Conservation (phyloP, 1,140 invertebrate species). For the Drosophila saltans region DNA sequence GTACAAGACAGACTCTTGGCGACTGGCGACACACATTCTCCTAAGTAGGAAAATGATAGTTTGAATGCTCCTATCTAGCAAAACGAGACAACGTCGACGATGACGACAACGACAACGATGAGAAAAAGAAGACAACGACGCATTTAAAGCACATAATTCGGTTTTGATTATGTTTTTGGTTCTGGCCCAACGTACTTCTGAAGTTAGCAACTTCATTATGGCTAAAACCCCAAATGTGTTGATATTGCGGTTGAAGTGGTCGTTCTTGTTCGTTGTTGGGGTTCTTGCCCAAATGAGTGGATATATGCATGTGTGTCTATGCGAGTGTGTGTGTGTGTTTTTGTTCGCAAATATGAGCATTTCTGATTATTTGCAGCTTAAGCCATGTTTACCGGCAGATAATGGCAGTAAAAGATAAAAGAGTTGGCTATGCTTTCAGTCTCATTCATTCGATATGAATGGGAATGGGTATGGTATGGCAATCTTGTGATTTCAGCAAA, state of each 20-base stretch:
- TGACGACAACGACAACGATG: constrained; percentile 21
- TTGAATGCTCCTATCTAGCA: constrained; percentile 66
- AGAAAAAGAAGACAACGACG: constrained; percentile 37
- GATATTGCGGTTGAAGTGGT: constrained; percentile 71
- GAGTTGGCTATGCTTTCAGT: constrained; percentile 28
- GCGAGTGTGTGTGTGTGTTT: constrained; percentile 35
- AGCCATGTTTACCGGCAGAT: constrained; percentile 56
- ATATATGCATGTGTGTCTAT: constrained; percentile 23
- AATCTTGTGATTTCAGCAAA: constrained; percentile 3
- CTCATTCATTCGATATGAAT: not conserved
- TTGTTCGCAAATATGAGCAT: constrained; percentile 63
- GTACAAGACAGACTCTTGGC: constrained; percentile 61
- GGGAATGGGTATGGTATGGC: not conserved
- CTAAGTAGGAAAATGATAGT: constrained; percentile 81
- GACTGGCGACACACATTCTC: constrained; percentile 78
- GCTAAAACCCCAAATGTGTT: constrained; percentile 79
- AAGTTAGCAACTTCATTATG: constrained; percentile 81
- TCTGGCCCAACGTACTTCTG: constrained; percentile 57
- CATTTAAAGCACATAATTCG: constrained; percentile 82
- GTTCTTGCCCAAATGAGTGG: constrained; percentile 62
- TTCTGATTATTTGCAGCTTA: constrained; percentile 72
- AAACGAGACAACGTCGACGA: constrained; percentile 28
- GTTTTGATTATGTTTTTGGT: constrained; percentile 81
- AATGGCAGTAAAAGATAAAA: constrained; percentile 38
- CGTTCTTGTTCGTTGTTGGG: constrained; percentile 19